Conservation (phyloP, 2,888 invertebrate species). For the Epicampocera succincta region DNA sequence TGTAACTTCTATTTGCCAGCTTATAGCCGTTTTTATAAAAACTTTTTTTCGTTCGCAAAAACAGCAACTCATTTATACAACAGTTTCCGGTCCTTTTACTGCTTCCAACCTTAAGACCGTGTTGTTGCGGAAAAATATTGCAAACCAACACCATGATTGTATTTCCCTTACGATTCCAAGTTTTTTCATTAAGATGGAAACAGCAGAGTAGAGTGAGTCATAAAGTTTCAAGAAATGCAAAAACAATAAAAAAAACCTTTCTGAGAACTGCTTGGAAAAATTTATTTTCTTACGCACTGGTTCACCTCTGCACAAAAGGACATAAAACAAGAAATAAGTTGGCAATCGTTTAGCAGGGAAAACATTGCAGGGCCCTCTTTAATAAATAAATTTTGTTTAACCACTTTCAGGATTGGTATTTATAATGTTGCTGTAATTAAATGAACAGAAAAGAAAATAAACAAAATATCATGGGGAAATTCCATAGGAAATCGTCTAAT, state of each 20-base stretch:
- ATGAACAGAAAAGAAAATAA: too few relatives aligned
- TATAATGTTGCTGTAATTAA: constrained; percentile 38
- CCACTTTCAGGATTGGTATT: not conserved
- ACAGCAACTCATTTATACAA: constrained; percentile 22
- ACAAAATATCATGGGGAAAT: too few relatives aligned
- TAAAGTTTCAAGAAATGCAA: too few relatives aligned
- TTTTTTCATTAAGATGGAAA: constrained; percentile 18
- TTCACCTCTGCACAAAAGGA: too few relatives aligned
- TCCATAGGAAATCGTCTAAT: too few relatives aligned
- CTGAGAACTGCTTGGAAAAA: too few relatives aligned
- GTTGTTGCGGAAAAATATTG: not conserved
- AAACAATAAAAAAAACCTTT: too few relatives aligned
- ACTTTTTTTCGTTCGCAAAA: constrained; percentile 5
- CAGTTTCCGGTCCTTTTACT: constrained; percentile 8
- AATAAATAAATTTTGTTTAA: not conserved
- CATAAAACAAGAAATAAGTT: constrained; percentile 27
- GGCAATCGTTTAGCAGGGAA: constrained; percentile 48
- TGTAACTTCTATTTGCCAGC: constrained; percentile 34
- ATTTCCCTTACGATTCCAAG: constrained; percentile 4
- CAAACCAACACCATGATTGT: constrained; percentile 36
- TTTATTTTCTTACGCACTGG: too few relatives aligned
- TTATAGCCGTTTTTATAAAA: not conserved
- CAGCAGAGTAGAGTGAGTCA: too few relatives aligned
- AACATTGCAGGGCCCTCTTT: constrained; percentile 25
- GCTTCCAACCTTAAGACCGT: not conserved